phyloP scores from a whole-genome alignment of 2,797 vertebrate genomes.

The Xenops minutus region DNA sequence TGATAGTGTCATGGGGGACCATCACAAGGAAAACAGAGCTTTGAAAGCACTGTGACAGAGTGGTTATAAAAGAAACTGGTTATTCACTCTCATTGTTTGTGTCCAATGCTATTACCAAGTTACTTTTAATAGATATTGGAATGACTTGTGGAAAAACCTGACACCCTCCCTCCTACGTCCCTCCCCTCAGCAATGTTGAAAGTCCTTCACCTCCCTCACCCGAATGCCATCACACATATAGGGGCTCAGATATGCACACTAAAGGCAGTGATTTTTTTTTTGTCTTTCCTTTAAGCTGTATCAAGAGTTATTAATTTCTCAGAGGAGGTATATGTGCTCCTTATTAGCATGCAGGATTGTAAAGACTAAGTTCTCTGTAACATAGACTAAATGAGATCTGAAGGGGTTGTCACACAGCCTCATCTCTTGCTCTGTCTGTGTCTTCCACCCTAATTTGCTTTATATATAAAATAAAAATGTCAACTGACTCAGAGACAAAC shows the following conservation, averaged over 20 bases:
- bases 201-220: neutral
- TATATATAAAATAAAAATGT: conserved; percentile 43
- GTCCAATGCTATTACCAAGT: neutral
- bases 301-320: neutral
- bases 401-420: neutral
- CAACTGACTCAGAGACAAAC: conserved; percentile 52
- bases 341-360: neutral
- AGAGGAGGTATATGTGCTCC: neutral
- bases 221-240: neutral
- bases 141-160: neutral
- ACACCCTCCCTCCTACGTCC: neutral
- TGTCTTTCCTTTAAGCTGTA: neutral
- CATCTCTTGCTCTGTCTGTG: conserved; percentile 23
- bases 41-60: neutral
- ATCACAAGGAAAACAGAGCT: neutral
- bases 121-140: neutral
- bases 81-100: neutral
- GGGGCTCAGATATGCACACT: neutral
- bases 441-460: conserved; percentile 42
- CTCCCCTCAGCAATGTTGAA: neutral
- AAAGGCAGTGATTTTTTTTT: neutral
- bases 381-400: conserved; percentile 26
- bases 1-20: neutral
- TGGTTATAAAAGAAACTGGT: neutral
- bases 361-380: neutral